Base-by-base conservation (phyloP, 2,888 invertebrate species). In the Drymonia ruficornis region DNA sequence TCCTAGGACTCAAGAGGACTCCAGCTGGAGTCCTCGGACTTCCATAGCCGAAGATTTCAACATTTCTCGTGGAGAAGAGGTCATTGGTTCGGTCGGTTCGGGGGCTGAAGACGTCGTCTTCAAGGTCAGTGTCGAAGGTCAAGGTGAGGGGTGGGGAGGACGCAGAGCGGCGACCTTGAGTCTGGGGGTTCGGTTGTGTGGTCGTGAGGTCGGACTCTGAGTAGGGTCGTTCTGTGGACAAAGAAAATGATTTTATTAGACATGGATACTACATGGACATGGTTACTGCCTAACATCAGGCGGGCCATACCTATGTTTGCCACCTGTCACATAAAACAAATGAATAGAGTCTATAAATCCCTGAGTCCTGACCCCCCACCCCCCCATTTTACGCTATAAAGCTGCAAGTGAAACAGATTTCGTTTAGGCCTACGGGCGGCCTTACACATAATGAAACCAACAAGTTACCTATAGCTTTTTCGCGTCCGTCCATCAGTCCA, bases 21-120 rank as follows among this genome's bases (percentile, higher is more conserved):
- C 91, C 91, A 0, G 90, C 91, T 0, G 91, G 91, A 1, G 91
- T 91, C 61, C 91, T 78, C 0, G 84, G 83, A 16, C 85, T 86
- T 0, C 88, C 85, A 53, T 84, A 87, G 19, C 90, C 83, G 55
- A 90, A 90, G 40, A 91, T 91, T 62, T 91, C 91, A 23, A 91
- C 62, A 55, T 88, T 89, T 15, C 87, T 77, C 0, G 89, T 89
- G 0, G 91, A 84, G 64, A 91, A 91, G 1, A 85, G 80, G 52
- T 91, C 91, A 64, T 89, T 91, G 23, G 72, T 70, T 43, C 82
- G 82, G 54, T 88, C 87, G 1, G 80, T 77, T 49, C 91, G 68
- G 0, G 91, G 89, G 52, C 82, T 74, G 76, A 92, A 91, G n/a
- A 91, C 92, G 58, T 92, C 92, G 54, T 92, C 92, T n/a, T 92